phyloP scores from a whole-genome alignment of 2,113 vertebrate genomes.

The Pluvialis apricaria region DNA sequence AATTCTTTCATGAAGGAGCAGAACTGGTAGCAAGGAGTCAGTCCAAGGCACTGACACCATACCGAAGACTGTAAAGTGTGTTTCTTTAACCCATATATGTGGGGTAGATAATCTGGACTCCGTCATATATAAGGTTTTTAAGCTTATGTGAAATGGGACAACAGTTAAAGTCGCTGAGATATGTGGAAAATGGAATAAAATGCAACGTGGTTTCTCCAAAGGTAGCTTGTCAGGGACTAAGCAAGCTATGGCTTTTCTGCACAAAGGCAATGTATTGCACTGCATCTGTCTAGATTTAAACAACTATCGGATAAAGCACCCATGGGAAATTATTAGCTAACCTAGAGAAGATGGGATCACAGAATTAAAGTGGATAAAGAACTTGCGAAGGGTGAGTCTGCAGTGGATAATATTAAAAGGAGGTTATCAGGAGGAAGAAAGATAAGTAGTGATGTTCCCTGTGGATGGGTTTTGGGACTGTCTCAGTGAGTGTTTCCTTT shows the following conservation, averaged over 20 bases:
- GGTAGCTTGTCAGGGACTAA: not conserved
- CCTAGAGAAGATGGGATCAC: conserved; percentile 50
- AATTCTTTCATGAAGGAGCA: not conserved
- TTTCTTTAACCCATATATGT: not conserved
- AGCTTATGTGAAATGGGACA: not conserved
- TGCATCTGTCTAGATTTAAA: not conserved
- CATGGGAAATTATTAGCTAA: conserved; percentile 49
- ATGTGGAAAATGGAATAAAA: not conserved
- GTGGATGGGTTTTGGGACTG: not conserved
- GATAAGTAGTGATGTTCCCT: not conserved
- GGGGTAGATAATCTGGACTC: not conserved
- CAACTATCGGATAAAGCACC: not conserved
- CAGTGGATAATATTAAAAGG: conserved; percentile 18
- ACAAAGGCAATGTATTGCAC: not conserved
- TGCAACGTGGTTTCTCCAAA: not conserved
- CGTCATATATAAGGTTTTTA: not conserved
- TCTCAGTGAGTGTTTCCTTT: not conserved
- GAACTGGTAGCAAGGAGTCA: not conserved
- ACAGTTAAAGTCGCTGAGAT: not conserved
- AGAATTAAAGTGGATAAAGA: conserved; percentile 48
- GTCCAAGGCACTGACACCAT: not conserved
- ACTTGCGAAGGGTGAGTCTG: conserved; percentile 22
- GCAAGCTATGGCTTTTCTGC: not conserved
- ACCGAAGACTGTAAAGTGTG: not conserved
- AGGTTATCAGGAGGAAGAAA: conserved; percentile 25